phyloP scores from a whole-genome alignment of 2,797 vertebrate genomes.

The Xerus rutilus region DNA sequence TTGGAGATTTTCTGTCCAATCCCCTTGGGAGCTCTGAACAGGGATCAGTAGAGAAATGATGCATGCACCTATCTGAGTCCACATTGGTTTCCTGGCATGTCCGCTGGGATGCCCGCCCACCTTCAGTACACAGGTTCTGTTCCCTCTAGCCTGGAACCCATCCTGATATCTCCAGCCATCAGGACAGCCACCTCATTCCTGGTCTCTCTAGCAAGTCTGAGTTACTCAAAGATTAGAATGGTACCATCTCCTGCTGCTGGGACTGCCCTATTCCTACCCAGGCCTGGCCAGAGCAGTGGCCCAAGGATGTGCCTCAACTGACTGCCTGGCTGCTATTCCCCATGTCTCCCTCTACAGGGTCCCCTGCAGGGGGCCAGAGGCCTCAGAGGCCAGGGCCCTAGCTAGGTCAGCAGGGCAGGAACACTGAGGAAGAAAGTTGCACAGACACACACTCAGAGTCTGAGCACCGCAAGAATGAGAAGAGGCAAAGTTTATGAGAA shows the following conservation, averaged over 20 bases:
- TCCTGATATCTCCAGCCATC: background rate
- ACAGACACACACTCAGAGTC: constrained; percentile 20
- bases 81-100: background rate
- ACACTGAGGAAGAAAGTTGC: background rate
- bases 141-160: background rate
- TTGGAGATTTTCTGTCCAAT: background rate
- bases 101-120: background rate
- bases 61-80: background rate
- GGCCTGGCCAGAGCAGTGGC: background rate
- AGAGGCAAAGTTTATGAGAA: constrained; percentile 59
- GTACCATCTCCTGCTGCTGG: background rate
- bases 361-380: background rate
- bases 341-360: background rate
- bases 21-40: background rate
- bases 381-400: background rate
- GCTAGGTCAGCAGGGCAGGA: constrained; percentile 32
- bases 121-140: background rate
- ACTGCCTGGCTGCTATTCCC: background rate
- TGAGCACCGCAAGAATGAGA: background rate
- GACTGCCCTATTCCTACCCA: background rate
- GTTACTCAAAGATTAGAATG: background rate
- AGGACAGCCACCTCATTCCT: background rate
- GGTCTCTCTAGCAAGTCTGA: background rate
- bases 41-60: background rate
- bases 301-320: background rate